Evolutionary conservation across 2,797 vertebrate genomes (phyloP).

Genomic region (Pteronotus mesoamericanus): DNA sequence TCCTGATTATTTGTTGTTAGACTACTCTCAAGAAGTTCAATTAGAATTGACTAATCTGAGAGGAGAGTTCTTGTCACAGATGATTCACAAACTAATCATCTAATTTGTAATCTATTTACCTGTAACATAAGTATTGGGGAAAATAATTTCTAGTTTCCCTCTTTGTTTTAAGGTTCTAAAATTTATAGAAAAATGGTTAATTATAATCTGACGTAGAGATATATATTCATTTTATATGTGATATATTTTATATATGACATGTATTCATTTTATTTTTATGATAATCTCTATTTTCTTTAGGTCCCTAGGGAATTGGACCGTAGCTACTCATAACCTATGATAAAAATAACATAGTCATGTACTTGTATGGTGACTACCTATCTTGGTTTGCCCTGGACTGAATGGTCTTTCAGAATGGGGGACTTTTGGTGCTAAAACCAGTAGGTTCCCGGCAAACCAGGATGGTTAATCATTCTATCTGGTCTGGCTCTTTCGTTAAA

Average conservation of each 20-base stretch:
- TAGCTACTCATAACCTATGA: not conserved
- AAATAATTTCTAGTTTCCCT: not conserved
- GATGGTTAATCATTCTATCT: not conserved
- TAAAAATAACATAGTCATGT: not conserved
- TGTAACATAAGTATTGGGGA: not conserved
- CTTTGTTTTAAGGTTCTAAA: not conserved
- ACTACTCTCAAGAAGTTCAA: not conserved
- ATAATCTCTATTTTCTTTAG: not conserved
- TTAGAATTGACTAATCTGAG: not conserved
- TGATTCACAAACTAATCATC: not conserved
- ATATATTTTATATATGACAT: not conserved
- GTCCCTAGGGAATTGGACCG: not conserved
- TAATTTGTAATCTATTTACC: not conserved
- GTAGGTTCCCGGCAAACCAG: not conserved
- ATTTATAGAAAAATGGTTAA: not conserved
- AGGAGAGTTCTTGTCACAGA: not conserved
- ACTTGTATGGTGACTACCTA: not conserved
- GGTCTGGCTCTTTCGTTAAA: not conserved
- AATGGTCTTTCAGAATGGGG: not conserved
- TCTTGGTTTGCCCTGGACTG: not conserved
- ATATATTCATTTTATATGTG: not conserved
- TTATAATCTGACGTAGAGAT: not conserved
- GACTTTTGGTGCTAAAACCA: not conserved
- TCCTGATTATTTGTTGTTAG: not conserved
- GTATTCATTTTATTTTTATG: not conserved